These are phyloP conservation scores for Andrena fulva DNA, from an alignment of 2,888 invertebrate species.

Conservation along the genomic window DNA sequence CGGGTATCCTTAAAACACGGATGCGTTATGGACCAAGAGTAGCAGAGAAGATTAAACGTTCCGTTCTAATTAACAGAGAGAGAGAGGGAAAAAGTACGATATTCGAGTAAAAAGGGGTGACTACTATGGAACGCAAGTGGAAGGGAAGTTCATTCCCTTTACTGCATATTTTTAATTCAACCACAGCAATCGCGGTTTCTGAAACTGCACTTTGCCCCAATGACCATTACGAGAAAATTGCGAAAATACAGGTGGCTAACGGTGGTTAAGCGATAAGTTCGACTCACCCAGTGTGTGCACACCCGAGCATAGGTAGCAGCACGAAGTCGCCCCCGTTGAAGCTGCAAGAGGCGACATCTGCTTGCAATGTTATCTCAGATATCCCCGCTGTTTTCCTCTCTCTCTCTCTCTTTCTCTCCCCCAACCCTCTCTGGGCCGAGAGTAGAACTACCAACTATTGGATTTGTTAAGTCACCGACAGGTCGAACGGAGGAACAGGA, in stretches of 20 bases:
- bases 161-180: slow-evolving; percentile 34
- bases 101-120: not conserved
- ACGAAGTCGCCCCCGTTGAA: slow-evolving; percentile 71
- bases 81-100: not conserved
- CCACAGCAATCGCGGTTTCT: slow-evolving; percentile 18
- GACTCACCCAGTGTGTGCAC: slow-evolving; percentile 1
- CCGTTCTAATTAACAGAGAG: not conserved
- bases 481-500: slow-evolving; percentile 35
- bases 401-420: too few relatives aligned
- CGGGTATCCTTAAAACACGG: not conserved
- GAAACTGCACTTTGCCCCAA: slow-evolving; percentile 16
- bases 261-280: slow-evolving; percentile 1
- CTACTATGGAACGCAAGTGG: not conserved
- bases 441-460: slow-evolving; percentile 67
- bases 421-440: slow-evolving; percentile 5
- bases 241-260: slow-evolving; percentile 6
- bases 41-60: not conserved
- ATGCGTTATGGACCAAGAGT: not conserved
- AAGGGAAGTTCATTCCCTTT: not conserved
- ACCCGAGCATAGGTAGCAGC: slow-evolving; percentile 57
- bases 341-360: slow-evolving; percentile 79
- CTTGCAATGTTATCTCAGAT: slow-evolving; percentile 79
- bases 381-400: slow-evolving; percentile 33
- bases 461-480: slow-evolving; percentile 60
- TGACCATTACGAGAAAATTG: slow-evolving; percentile 23